Base-by-base conservation (phyloP, 1,140 invertebrate species). In the Sycophila sp. region DNA sequence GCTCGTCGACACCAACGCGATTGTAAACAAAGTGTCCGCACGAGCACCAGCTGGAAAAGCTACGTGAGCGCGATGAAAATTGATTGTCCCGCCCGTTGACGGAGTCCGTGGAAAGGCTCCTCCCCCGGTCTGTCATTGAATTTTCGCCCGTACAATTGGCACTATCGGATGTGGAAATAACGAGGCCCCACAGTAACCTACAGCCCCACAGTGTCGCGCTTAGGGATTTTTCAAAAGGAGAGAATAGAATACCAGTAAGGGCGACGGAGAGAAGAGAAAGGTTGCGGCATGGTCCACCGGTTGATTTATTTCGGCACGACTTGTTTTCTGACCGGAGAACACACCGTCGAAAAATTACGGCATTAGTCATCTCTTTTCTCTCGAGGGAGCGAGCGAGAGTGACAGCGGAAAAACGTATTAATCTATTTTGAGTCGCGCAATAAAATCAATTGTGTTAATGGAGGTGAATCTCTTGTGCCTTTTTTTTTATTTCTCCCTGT, bases 401-500 rank as follows among this genome's bases (percentile, higher is more conserved):
- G 56, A 56, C 55, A 66, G 53, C 53, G 34, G 69, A 64, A 70
- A 69, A 71, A 71, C 69, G 62, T 71, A 71, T 71, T 71, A 71
- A 71, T 71, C 69, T 71, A 63, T 60, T 59, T 40, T 60, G 53
- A 59, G 30, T 45, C 60, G 30, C 24, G 62, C 62, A 65, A 71
- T 71, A 66, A 66, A 71, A 71, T 71, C 69, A 71, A 71, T 71
- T 60, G 53, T 63, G 53, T 56, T 71, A 71, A 71, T 71, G 62
- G 32, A 34, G 28, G 2, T 4, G 60, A 55, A 66, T 62, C 67
- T 60, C 42, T 66, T 53, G 4, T 17, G 6, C 45, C 13, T 45
- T 7, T 45, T 60, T 65, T 24, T 38, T 59, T 59, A 32, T 55
- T 28, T 10, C 17, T 69, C 22, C 15, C 28, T 17, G 17, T 58